A percentile compares a stretch with the other conserved stretches of the same genome.
These are phyloP conservation scores for Tyrophagus putrescentiae DNA, from an alignment of 1,140 invertebrate species.

Conservation along the genomic window DNA sequence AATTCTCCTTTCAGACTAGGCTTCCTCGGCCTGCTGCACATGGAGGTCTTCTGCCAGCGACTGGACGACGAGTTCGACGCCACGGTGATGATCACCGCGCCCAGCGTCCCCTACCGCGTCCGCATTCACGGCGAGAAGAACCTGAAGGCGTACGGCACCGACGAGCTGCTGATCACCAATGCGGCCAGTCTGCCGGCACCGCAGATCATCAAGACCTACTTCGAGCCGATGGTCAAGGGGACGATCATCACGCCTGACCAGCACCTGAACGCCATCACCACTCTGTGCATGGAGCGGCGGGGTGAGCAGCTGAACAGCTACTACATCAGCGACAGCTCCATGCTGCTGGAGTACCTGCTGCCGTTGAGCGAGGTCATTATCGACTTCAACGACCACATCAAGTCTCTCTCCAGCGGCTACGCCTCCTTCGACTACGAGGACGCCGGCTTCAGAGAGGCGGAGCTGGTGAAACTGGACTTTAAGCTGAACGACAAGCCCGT, in stretches of 20 bases:
- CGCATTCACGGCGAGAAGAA: conserved; percentile 50
- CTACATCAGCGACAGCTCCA: conserved; percentile 62
- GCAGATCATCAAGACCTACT: conserved; percentile 51
- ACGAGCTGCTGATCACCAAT: conserved; percentile 63
- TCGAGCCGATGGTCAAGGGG: conserved; percentile 72
- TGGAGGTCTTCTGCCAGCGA: conserved; percentile 88
- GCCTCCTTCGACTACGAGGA: conserved; percentile 97
- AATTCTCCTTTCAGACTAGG: conserved; percentile 48
- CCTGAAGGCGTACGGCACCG: conserved; percentile 49
- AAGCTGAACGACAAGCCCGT: conserved; percentile 61
- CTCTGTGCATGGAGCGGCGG: conserved; percentile 47
- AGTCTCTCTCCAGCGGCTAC: conserved; percentile 76
- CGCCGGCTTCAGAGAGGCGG: conserved; percentile 54
- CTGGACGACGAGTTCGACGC: conserved; percentile 78
- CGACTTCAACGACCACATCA: conserved; percentile 86
- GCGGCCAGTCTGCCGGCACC: conserved; percentile 56
- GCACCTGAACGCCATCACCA: conserved; percentile 33
- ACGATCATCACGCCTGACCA: conserved; percentile 71
- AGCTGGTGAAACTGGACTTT: conserved; percentile 59
- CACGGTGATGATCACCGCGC: conserved; percentile 73
- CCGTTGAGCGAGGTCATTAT: conserved; percentile 84
- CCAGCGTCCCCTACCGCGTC: conserved; percentile 85
- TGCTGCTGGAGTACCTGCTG: conserved; percentile 64
- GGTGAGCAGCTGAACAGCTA: conserved; percentile 55
- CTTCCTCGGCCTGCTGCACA: conserved; percentile 81